Conservation (phyloP, 2,888 invertebrate genomes). For the Heteromyza rotundicornis region DNA sequence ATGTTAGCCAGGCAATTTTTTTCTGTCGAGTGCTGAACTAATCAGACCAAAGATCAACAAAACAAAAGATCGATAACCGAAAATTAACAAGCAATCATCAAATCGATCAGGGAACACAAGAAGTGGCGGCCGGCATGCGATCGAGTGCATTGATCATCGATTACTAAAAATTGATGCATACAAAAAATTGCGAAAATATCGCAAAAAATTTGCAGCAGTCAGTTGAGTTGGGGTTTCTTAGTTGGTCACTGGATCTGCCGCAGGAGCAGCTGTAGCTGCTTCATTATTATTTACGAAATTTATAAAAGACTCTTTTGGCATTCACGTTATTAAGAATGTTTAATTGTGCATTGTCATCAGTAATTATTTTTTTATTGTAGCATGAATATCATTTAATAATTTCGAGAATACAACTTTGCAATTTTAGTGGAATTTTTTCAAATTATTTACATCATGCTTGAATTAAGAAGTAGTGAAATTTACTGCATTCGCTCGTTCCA, state of each 20-base stretch:
- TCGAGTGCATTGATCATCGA: conserved; percentile 35
- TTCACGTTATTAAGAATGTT: conserved; percentile 49
- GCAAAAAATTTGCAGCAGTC: background rate
- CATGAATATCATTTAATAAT: no score
- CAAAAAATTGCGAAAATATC: conserved; percentile 17
- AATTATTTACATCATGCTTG: no score
- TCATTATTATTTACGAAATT: background rate
- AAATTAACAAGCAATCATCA: conserved; percentile 56
- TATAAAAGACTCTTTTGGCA: conserved; percentile 41
- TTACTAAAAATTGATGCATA: conserved; percentile 45
- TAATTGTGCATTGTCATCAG: conserved; percentile 15
- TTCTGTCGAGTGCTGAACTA: no score
- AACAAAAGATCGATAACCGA: conserved; percentile 47
- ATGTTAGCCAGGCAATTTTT: no score
- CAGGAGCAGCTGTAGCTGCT: conserved; percentile 6
- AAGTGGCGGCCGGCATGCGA: background rate
- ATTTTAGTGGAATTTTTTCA: no score
- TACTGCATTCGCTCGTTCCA: no score
- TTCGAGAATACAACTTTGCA: no score
- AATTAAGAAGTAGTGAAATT: no score
- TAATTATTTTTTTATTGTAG: no score
- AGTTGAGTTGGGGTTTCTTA: background rate
- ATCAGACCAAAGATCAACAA: conserved; percentile 18
- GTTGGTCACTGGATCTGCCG: background rate
- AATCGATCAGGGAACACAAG: conserved; percentile 39